Conservation (phyloP, 2,888 invertebrate genomes). For the Protonemura montana region DNA sequence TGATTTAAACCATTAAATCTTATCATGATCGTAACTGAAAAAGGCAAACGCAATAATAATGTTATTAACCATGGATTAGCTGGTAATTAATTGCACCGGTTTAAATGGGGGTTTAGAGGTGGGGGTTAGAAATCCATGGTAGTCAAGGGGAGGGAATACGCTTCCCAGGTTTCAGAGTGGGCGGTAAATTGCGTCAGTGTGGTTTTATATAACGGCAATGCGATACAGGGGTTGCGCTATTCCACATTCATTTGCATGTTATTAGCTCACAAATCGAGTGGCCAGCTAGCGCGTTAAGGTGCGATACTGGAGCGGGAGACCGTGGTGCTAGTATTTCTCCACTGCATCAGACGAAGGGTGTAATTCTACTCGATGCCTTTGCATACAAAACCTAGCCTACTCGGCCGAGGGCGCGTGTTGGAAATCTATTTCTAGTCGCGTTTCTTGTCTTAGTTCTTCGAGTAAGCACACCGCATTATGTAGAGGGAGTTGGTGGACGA, state of each 20-base stretch:
- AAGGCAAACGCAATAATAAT: constrained; percentile 2
- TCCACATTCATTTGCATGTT: constrained; percentile 50
- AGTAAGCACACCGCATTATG: constrained; percentile 18
- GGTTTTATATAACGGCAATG: constrained; percentile 30
- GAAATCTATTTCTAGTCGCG: constrained; percentile 37
- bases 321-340: background rate
- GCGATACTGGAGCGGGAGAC: constrained; percentile 19
- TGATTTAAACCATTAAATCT: constrained; percentile 12
- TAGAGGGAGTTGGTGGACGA: constrained; percentile 19
- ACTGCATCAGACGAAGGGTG: background rate
- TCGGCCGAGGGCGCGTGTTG: background rate
- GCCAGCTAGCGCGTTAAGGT: constrained; percentile 34
- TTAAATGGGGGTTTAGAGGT: background rate
- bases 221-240: constrained; percentile 33
- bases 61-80: constrained; percentile 12
- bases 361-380: constrained; percentile 17
- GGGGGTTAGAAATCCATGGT: background rate
- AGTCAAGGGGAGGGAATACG: background rate
- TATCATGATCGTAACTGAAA: constrained; percentile 12
- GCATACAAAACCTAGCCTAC: constrained; percentile 31
- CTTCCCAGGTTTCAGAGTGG: constrained; percentile 15
- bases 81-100: background rate
- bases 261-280: constrained; percentile 50
- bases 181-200: constrained; percentile 29
- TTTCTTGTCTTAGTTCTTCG: constrained; percentile 38